A percentile compares a stretch with the other conserved stretches of the same genome.
phyloP scores from a whole-genome alignment of 2,113 vertebrate species.

The Athene noctua region DNA sequence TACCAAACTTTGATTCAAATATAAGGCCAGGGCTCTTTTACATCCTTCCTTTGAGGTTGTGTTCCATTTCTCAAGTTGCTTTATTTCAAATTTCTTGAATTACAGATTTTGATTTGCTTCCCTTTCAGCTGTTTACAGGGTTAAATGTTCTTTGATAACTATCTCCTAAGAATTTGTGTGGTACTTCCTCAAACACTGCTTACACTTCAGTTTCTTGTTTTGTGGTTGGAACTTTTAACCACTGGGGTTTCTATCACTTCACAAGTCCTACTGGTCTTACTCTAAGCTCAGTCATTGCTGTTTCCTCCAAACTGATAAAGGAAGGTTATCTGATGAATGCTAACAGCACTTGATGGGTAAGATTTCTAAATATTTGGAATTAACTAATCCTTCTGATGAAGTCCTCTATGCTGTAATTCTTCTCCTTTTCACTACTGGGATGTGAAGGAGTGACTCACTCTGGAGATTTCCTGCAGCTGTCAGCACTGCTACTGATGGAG shows the following conservation, averaged over 20 bases:
- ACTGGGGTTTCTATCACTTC: background rate
- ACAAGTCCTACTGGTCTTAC: rapidly evolving
- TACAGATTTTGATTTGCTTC: background rate
- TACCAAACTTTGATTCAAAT: background rate
- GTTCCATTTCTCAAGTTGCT: background rate
- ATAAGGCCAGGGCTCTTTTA: background rate
- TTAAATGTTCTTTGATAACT: background rate
- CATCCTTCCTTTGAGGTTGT: background rate
- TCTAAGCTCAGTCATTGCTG: background rate
- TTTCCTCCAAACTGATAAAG: background rate
- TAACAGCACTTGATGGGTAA: background rate
- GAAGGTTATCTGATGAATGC: background rate
- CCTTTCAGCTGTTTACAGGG: background rate
- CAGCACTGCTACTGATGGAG: background rate
- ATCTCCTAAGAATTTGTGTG: background rate
- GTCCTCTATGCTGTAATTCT: background rate
- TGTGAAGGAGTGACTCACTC: background rate
- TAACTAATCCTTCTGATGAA: background rate
- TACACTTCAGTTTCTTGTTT: background rate
- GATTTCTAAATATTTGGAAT: background rate
- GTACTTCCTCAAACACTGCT: background rate
- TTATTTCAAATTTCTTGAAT: background rate
- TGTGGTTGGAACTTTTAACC: background rate
- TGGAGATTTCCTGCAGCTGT: background rate
- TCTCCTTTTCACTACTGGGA: background rate